Evolutionary conservation across 2,113 vertebrate species (phyloP), one percentile per base, ranked within the genome.

Genomic region (Solea senegalensis): DNA sequence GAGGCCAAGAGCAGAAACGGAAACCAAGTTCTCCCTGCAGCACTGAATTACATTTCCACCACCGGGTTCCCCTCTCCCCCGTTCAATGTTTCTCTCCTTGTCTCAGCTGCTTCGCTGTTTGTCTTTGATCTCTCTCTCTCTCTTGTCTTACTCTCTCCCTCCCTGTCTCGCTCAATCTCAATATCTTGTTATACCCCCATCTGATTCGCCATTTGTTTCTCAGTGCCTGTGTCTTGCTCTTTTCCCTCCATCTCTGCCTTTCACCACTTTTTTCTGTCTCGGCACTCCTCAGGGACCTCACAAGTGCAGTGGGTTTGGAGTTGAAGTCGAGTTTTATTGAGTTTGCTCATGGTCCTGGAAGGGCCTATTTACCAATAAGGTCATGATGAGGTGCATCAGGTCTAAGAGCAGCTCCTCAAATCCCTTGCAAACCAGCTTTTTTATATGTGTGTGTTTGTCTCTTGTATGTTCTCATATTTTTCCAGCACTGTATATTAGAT

Each of bases 21-120:
- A 93, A 91, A 89, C 90, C 84, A 91, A 87, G 90, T 90, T 92
- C 90, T 87, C 88, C 92, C 91, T 76, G 83, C 89, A 91, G 92
- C 86, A 48, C 69, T 88, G 88, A 88, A 92, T 91, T 92, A 88
- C 91, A 90, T 92, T 90, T 92, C 88, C 78, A 88, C 85, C 85
- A 89, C 65, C 52, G 77, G 76, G 76, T 86, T 87, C 75, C 85
- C 65, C 84, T 87, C 7, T 86, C 71, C 54, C 80, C 81, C 52
- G 12, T 71, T 90, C 86, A 73, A 7, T 82, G 82, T 85, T 84
- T 76, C 74, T 81, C 73, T 82, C 76, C 67, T 71, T 81, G 82
- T 92, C 88, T 91, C 80, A 83, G 88, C 84, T 84, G 84, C 86
- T 88, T 82, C 76, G 34, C 78, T 82, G 64, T 90, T 88, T 89